Base-by-base conservation (phyloP, 2,888 invertebrate species). In the Nephrotoma flavescens region DNA sequence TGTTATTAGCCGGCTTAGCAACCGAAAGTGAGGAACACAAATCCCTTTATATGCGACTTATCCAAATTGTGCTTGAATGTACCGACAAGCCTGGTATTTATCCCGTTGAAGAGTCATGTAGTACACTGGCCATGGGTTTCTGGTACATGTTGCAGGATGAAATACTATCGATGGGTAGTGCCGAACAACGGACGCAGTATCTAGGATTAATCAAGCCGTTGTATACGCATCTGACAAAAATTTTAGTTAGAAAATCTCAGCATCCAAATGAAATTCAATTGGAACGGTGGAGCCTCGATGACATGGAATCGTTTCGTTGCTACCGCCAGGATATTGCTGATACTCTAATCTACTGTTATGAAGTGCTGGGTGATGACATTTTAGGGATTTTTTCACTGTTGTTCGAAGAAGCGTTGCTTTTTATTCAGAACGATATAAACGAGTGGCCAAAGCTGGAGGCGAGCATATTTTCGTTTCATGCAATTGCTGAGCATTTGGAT, bases 251-350 rank as follows among this genome's bases (percentile, higher is more conserved):
- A 86, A 98, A 98, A 92, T 95, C 96, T 0, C 95, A 96, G 89
- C 94, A 95, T 88, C 96, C 97, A 0, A 91, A 92, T 44, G 94
- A 94, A 86, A 92, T 91, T 6, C 92, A 93, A 0, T 93, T 94
- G 85, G 92, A 93, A 6, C 90, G 90, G 85, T 93, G 96, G 92
- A 93, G 94, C 4, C 92, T 94, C 42, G 97, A 98, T 88, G 98
- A 98, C 89, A 94, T 95, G 87, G 98, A 98, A 91, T 93, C 95
- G 86, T 95, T 98, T 89, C 93, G 98, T 11, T 97, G 97, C 91
- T 97, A 97, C 90, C 92, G 97, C 87, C 97, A 97, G 91, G 97
- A 97, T 89, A 95, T 96, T 87, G 95, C 96, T 0, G 97, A 97
- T 90, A 96, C 96, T 85, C 94, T 96, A 92, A 95, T 96, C 93